phyloP scores from a whole-genome alignment of 1,140 invertebrate species.

The Vanessa atalanta region DNA sequence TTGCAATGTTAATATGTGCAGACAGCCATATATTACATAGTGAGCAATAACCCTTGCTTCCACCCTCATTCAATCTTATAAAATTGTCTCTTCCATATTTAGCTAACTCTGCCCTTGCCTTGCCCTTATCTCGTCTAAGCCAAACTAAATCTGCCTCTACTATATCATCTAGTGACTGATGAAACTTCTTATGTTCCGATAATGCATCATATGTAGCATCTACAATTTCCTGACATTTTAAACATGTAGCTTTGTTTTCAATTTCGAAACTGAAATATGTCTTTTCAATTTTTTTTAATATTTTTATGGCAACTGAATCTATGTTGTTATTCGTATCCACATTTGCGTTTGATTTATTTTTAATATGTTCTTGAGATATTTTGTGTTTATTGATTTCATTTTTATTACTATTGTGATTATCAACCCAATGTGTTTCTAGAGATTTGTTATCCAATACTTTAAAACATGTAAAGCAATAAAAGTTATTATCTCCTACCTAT shows the following conservation, averaged over 20 bases:
- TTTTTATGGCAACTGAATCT: not conserved
- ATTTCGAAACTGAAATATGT: conserved; percentile 37
- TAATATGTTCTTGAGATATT: not conserved
- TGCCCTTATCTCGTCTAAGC: conserved; percentile 46
- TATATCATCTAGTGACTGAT: not conserved
- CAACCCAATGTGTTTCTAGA: conserved; percentile 18
- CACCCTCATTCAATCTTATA: conserved; percentile 55
- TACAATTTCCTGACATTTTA: conserved; percentile 10
- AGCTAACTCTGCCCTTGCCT: conserved; percentile 47
- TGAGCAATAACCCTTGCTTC: conserved; percentile 49
- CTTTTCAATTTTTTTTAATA: not conserved
- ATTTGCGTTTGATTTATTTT: not conserved
- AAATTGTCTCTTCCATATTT: conserved; percentile 52
- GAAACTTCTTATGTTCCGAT: not conserved
- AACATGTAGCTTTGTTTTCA: conserved; percentile 40
- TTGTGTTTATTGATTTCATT: not conserved
- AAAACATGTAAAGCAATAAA: conserved; percentile 56
- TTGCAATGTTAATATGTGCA: conserved; percentile 48
- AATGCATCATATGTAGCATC: not conserved
- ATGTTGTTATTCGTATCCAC: conserved; percentile 15
- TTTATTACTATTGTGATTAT: conserved; percentile 8
- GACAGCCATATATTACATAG: conserved; percentile 51
- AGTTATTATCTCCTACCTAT: conserved; percentile 44
- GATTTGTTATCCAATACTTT: conserved; percentile 14
- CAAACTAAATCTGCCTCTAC: not conserved